Evolutionary conservation across 35 echinoderm and acorn worm genomes (phyloP).

Genomic region (Hemicentrotus pulcherrimus): DNA sequence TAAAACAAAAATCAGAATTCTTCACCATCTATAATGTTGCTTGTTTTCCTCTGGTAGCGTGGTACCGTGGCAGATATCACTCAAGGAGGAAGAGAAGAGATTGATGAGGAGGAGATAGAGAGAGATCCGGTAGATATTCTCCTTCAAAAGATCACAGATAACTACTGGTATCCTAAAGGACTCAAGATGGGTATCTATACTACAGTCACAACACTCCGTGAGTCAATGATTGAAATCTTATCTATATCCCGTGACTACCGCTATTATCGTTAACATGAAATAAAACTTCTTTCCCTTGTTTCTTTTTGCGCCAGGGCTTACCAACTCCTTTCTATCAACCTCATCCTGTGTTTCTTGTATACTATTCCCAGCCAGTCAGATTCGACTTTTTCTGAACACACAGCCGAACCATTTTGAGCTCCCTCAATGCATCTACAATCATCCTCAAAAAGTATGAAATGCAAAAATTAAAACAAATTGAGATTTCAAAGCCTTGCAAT

Average conservation of each 20-base stretch:
- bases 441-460: too few relatives aligned
- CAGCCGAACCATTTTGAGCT: neutral
- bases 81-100: neutral
- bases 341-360: too few relatives aligned
- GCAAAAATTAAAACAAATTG: too few relatives aligned
- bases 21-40: too few relatives aligned
- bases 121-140: slow-evolving; percentile 19
- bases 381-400: too few relatives aligned
- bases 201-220: slow-evolving; percentile 62
- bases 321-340: too few relatives aligned
- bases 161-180: slow-evolving; percentile 68
- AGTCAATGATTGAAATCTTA: neutral
- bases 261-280: too few relatives aligned
- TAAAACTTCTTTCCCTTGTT: too few relatives aligned
- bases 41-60: neutral
- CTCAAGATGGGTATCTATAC: slow-evolving; percentile 52
- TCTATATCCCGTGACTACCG: too few relatives aligned
- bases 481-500: neutral
- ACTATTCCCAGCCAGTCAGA: too few relatives aligned
- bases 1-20: too few relatives aligned
- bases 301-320: too few relatives aligned
- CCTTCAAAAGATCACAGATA: slow-evolving; percentile 48
- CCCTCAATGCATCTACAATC: neutral
- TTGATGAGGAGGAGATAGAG: slow-evolving; percentile 36
- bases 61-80: neutral